Conservation (phyloP, 2,113 vertebrate genomes). For the Syngnathus scovelli region DNA sequence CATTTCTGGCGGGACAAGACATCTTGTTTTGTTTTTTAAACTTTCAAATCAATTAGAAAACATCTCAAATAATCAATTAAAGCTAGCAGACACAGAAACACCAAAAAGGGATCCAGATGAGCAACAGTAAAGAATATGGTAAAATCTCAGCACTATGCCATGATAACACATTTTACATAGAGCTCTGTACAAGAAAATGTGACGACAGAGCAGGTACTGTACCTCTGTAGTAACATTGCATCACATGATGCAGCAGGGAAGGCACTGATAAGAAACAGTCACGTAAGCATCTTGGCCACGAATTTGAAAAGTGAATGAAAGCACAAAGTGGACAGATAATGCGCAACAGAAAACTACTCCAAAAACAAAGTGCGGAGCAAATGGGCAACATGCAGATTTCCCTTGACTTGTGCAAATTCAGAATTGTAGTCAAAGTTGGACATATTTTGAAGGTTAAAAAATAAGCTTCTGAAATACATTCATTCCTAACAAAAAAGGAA, state of each 20-base stretch:
- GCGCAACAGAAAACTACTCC: neutral
- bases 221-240: slow-evolving; percentile 27
- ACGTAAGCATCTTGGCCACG: slow-evolving; percentile 32
- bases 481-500: neutral
- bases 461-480: neutral
- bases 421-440: neutral
- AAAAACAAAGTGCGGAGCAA: too few relatives aligned
- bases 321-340: neutral
- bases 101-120: slow-evolving; percentile 42
- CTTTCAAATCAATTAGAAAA: slow-evolving; percentile 44
- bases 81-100: slow-evolving; percentile 15
- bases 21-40: neutral
- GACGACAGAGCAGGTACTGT: neutral
- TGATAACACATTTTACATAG: neutral
- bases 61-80: slow-evolving; percentile 56
- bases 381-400: neutral
- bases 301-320: slow-evolving; percentile 5
- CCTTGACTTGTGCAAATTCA: neutral
- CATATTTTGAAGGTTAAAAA: neutral
- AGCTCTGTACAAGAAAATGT: neutral
- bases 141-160: neutral
- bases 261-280: slow-evolving; percentile 52
- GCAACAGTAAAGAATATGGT: slow-evolving; percentile 6
- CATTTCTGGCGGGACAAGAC: too few relatives aligned
- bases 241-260: slow-evolving; percentile 40